Conservation (phyloP, 2,113 vertebrate genomes). For the Bos taurus region ARS-UCD2.0 NC_037340.1:8245501-8246000, state of each 20-base stretch:
- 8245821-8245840: background rate
- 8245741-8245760: background rate
- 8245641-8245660: constrained; percentile 7
- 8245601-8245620: constrained; percentile 1
- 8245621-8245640: background rate
- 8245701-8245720: background rate
- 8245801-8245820: background rate
- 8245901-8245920: background rate
- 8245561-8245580: constrained; percentile 8
- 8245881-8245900: background rate
- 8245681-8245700: background rate
- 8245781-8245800: background rate
- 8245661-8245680: background rate
- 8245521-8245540: constrained; percentile 56
- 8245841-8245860: constrained; percentile 11
- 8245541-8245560: constrained; percentile 36
- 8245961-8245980: background rate
- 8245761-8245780: constrained; percentile 19
- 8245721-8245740: background rate
- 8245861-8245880: background rate
- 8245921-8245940: background rate
- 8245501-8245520: constrained; percentile 30
- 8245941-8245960: background rate
- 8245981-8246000: background rate
- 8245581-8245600: background rate